A percentile compares a stretch with the other conserved stretches of the same genome.
phyloP scores from a whole-genome alignment of 2,113 vertebrate species.

The Trochalopteron elliotii region DNA sequence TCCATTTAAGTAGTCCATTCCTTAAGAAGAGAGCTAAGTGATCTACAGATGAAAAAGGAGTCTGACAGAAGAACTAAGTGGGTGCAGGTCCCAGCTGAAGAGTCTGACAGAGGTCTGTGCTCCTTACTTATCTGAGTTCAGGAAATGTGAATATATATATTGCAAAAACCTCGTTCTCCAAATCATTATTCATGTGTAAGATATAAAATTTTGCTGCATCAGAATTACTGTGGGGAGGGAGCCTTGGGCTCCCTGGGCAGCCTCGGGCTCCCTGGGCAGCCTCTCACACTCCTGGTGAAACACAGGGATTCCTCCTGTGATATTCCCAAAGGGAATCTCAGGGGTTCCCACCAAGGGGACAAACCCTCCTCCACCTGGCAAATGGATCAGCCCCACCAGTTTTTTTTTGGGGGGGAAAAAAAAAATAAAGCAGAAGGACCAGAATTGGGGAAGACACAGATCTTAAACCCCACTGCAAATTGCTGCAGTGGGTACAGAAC shows the following conservation, averaged over 20 bases:
- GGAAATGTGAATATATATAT: not conserved
- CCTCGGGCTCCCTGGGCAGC: rapidly evolving
- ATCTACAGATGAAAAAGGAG: constrained; percentile 80
- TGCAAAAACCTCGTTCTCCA: not conserved
- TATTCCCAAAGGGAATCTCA: not conserved
- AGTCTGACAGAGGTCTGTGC: constrained; percentile 84
- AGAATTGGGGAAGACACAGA: rapidly evolving
- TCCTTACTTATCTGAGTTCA: not conserved
- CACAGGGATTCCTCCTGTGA: not conserved
- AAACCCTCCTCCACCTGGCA: not conserved
- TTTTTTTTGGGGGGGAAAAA: not conserved
- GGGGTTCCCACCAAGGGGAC: rapidly evolving
- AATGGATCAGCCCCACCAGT: not conserved
- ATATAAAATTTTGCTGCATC: not conserved
- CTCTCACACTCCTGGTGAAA: rapidly evolving
- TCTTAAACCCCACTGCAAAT: rapidly evolving
- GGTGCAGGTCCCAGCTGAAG: constrained; percentile 81
- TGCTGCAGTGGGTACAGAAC: not conserved
- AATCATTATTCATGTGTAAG: not conserved
- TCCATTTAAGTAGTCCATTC: constrained; percentile 86
- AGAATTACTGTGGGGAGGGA: not conserved
- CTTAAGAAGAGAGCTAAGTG: constrained; percentile 79
- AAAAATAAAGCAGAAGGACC: not conserved
- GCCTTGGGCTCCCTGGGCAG: too few relatives aligned
- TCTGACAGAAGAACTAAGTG: constrained; percentile 81